Conservation (phyloP, 2,888 invertebrate species). For the Campoplex nolae region DNA sequence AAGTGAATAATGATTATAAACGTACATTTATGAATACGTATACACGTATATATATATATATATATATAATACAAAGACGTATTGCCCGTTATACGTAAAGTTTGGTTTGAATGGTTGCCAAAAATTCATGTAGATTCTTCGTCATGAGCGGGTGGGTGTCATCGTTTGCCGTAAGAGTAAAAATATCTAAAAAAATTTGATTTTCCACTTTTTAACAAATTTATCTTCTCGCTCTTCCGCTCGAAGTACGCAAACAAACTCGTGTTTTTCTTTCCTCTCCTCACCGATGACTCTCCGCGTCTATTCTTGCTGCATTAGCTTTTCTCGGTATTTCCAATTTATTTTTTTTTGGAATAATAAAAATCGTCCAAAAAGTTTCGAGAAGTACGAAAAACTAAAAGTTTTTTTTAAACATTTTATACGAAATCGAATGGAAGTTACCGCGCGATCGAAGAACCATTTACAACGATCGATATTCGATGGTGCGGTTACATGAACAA, state of each 20-base stretch:
- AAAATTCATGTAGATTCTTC: slow-evolving; percentile 46
- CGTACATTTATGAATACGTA: not conserved
- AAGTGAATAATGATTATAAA: slow-evolving; percentile 22
- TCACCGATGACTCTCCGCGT: not conserved
- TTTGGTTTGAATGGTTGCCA: slow-evolving; percentile 62
- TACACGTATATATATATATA: no score
- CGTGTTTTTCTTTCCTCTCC: not conserved
- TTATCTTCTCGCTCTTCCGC: slow-evolving; percentile 11
- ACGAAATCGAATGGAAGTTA: no score
- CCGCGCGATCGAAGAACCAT: no score
- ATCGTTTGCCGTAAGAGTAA: slow-evolving; percentile 37
- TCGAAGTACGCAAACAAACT: not conserved
- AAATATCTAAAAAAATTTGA: slow-evolving; percentile 41
- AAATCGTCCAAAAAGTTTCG: not conserved
- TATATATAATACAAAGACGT: not conserved
- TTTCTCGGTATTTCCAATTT: not conserved
- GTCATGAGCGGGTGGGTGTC: slow-evolving; percentile 45
- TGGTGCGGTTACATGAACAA: no score
- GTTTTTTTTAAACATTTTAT: no score
- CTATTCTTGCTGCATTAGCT: slow-evolving; percentile 22
- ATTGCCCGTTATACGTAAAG: slow-evolving; percentile 14
- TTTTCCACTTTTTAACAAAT: slow-evolving; percentile 14
- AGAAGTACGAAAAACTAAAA: no score
- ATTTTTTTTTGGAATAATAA: not conserved
- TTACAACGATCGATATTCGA: no score